Base-by-base conservation (phyloP, 2,113 vertebrate genomes). In the Phylloscopus trochiloides region DNA sequence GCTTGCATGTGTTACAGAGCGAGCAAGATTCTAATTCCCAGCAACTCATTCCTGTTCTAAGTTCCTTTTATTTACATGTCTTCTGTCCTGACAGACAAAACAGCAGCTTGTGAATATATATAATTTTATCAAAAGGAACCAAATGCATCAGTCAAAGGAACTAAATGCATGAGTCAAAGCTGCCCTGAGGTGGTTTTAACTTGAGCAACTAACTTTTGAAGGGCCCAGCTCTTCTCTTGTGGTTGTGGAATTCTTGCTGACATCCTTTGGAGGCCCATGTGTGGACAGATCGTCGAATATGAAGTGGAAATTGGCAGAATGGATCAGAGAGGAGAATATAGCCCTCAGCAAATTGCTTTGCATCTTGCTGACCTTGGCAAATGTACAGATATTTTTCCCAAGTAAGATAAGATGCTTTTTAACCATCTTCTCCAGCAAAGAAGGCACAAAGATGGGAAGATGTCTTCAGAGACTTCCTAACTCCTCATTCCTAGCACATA, bases 351-450 rank as follows among this genome's bases (percentile, higher is more conserved):
- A 92, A 83, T 83, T 77, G 92, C 54, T 95, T 72, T 88, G 54
- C 50, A 80, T 90, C 94, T 94, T 90, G 67, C 95, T 97, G 95
- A 94, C 90, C 92, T 94, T 96, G 90, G 94, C 75, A 95, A 93
- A 76, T 1, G 2, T 11, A 51, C 71, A 86, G 92, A 7, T 93
- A 45, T 90, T 96, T 94, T 94, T 34, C 51, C 34, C 62, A 77
- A 90, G 74, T 50, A 90, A 90, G 88, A 88, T 76, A 94, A 92
- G 88, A 86, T 73, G 50, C 3, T 90, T 90, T 96, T 93, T 14
- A 90, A 86, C 67, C 75, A 66, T 58, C 85, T 85, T 91, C 85
- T 82, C n/a, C 50, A 77, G 63, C 42, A 88, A 94, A 88, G 79
- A 92, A 88, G 29, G 54, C 71, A 83, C 62, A 86, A 88, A 86